Evolutionary conservation across 2,888 invertebrate species (phyloP), one percentile per base, ranked within the genome.

Genomic region (Drosophila anceps): DNA sequence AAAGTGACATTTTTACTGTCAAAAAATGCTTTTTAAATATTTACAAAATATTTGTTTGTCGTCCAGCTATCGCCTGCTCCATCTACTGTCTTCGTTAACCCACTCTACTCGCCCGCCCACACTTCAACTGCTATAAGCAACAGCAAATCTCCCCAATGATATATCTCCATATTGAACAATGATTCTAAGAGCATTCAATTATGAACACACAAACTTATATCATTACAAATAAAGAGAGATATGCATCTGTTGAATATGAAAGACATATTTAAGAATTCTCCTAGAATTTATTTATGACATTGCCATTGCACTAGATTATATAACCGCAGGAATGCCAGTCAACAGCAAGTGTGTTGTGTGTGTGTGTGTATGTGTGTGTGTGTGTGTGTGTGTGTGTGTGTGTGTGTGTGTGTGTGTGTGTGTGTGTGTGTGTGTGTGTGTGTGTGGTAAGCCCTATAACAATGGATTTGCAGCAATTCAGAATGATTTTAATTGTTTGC

Each of bases 401-500:
- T 57, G 61, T 13, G 59, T 53, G 27, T 41, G 59, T 58, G 71
- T 6, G 63, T 57, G 61, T 13, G 59, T 53, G 27, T 41, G 59
- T 58, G 71, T 6, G 63, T n/a, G 86, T 87, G 79, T 43, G 43
- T 54, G 51, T 18, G 65, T 57, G 61, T 13, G 59, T 53, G 27
- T 41, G 59, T 58, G 71, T 6, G 63, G 62, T 53, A 44, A 48
- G 63, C 54, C 24, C 10, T 31, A 35, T 48, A 48, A 75, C 71
- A 83, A 75, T 65, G 76, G 59, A 70, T 65, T 76, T 58, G 66
- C 65, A 72, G 60, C 76, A 84, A 64, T 84, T 89, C 68, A 79
- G 84, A 73, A 73, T 27, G 80, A 89, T 57, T 84, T 89, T 87
- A 84, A 84, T 89, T 84, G 84, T 89, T 89, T 86, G 81, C 53